Evolutionary conservation across 2,888 invertebrate genomes (phyloP), one percentile per base, ranked within the genome.

Genomic region (Xylota segnis): DNA sequence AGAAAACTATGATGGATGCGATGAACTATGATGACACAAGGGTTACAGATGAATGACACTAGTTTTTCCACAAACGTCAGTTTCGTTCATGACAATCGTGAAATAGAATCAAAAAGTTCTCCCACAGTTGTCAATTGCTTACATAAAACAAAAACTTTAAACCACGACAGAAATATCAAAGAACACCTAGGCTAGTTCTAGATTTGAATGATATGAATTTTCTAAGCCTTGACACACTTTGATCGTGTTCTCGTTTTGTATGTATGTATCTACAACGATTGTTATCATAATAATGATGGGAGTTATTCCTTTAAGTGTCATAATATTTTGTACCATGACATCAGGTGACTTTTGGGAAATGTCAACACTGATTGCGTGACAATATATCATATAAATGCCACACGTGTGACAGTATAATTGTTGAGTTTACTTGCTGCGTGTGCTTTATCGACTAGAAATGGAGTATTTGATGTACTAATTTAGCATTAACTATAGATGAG

Each of bases 291-390:
- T 14, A 54, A 54, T 29, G 0, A 54, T 54, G 54, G 32, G 7
- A 29, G 43, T 6, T 29, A 32, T 32, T 54, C 29, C 2, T 14
- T 27, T 5, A 27, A 40, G 34, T 14, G 32, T 9, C 29, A 54
- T n/a, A 54, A 34, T 10, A 47, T 16, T 18, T 47, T 47, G 18
- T 43, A 23, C 9, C 23, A 37, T 40, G 47, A 27, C 66, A 66
- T 52, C 23, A 66, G 66, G 50, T 66, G 52, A 52, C 37, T 66
- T 14, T 14, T 40, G 5, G 7, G 7, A 66, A 37, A 34, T 37
- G 50, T n/a, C 65, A 66, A 34, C 37, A 52, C 52, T 52, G 1
- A 37, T 66, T 5, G 52, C 66, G 66, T 66, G 66, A 66, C 66
- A 18, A 37, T 66, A 12, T 29, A 50, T 63, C 45, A 40, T 14